These are phyloP conservation scores for Calidris pugnax DNA, from an alignment of 2,113 vertebrate species.

Conservation along the genomic window DNA sequence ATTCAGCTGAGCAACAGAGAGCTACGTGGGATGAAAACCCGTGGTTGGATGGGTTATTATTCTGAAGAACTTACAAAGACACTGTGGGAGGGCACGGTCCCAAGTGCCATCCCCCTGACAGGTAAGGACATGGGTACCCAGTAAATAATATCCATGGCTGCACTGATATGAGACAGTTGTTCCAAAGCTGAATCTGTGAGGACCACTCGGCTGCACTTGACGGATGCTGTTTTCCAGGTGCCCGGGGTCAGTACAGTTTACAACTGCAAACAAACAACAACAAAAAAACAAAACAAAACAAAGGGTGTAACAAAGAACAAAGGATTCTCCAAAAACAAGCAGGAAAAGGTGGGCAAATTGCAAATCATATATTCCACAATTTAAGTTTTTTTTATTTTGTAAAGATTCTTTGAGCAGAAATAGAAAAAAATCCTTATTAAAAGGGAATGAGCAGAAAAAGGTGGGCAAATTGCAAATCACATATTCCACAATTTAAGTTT, in stretches of 20 bases:
- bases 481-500: too few relatives aligned
- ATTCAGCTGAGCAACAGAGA: background rate
- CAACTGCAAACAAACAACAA: constrained; percentile 77
- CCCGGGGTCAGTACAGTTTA: constrained; percentile 96
- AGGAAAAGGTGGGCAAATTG: background rate
- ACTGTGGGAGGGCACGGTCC: constrained; percentile 92
- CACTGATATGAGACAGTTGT: constrained; percentile 91
- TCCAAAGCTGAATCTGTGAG: constrained; percentile 92
- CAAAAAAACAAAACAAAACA: background rate
- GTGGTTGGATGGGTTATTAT: background rate
- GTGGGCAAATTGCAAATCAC: too few relatives aligned
- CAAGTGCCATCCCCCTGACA: constrained; percentile 97
- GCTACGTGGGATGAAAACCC: background rate
- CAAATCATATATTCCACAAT: background rate
- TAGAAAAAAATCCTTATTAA: background rate
- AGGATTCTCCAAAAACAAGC: background rate
- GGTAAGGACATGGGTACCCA: constrained; percentile 90
- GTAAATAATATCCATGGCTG: constrained; percentile 89
- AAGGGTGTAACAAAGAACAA: background rate
- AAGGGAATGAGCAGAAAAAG: too few relatives aligned
- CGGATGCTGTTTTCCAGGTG: constrained; percentile 91
- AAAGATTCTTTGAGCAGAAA: background rate
- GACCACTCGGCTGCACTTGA: constrained; percentile 86
- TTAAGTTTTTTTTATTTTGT: background rate
- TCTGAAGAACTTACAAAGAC: constrained; percentile 86